Conservation (phyloP, 2,888 invertebrate species). For the Hirtodrosophila cameraria region DNA sequence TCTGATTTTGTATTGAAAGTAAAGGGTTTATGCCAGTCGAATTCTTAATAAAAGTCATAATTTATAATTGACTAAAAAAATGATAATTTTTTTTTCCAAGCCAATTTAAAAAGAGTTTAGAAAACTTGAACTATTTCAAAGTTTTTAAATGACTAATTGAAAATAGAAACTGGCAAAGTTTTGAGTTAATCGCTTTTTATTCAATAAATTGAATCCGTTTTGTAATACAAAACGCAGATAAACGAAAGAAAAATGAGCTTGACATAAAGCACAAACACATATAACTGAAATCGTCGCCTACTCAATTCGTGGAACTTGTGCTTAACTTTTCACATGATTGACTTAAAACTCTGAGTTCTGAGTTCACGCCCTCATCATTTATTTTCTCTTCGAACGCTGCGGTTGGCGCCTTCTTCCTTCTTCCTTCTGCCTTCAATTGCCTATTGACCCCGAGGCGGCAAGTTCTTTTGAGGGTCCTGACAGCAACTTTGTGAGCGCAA, state of each 20-base stretch:
- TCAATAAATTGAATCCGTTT: conserved; percentile 22
- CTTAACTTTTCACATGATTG: conserved; percentile 61
- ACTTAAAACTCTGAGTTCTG: conserved; percentile 53
- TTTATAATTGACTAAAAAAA: background rate
- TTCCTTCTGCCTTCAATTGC: conserved; percentile 23
- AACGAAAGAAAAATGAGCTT: conserved; percentile 2
- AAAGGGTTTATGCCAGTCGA: no score
- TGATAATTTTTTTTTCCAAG: no score
- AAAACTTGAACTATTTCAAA: background rate
- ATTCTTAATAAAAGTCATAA: no score
- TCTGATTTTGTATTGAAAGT: no score
- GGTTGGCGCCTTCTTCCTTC: background rate
- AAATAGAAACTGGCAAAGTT: background rate
- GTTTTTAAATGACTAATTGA: conserved; percentile 5
- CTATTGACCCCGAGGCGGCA: conserved; percentile 54
- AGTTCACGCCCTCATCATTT: conserved; percentile 62
- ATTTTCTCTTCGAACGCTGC: conserved; percentile 1
- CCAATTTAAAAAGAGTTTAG: no score
- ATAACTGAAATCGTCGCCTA: conserved; percentile 32
- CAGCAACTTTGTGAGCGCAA: conserved; percentile 59
- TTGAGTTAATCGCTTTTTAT: conserved; percentile 21
- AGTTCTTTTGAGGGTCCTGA: conserved; percentile 61
- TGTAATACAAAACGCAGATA: conserved; percentile 20
- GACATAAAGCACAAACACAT: conserved; percentile 1
- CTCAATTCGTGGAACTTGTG: conserved; percentile 34